Evolutionary conservation across 1,140 invertebrate genomes (phyloP), one percentile per base, ranked within the genome.

Genomic region (Bombus picipes): DNA sequence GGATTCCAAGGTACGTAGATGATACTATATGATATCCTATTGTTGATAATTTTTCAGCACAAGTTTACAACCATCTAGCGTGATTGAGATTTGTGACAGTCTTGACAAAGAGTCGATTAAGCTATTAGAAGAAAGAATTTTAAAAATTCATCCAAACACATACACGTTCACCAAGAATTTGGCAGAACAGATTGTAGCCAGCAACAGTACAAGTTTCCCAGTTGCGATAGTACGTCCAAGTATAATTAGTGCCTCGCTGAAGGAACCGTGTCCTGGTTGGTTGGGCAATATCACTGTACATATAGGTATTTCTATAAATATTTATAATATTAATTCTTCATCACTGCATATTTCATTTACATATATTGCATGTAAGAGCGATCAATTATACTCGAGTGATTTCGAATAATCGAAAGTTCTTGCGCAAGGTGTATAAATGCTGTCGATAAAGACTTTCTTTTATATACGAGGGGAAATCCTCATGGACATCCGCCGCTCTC

Each of bases 181-280:
- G 80, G 98, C 98, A 0, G 98, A 99, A 91, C 96, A 97, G 75
- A 96, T 98, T 78, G 93, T 98, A 73, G 93, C 96, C 75, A 95
- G 97, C 85, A 96, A 97, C 91, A 94, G 96, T 4, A 88, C 92
- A 2, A 93, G 95, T 22, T 92, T 99, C 73, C 99, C 99, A 0
- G 96, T 98, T 9, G 97, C 98, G 28, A 98, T 99, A 86, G 97
- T 99, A 0, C 95, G 99, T 88, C 99, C 99, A 0, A 99, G 98
- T 1, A 99, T 99, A 86, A 97, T 98, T 3, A 97, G 97, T 8
- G 97, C 97, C 0, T 97, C 97, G 0, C 96, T 96, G 92, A 96
- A 96, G 84, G 97, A 98, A 92, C 98, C 98, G 0, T 97, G 96
- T 92, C 97, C 97, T 0, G 98, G 98, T 3, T 99, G 99, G 99